phyloP scores from a whole-genome alignment of 2,888 invertebrate species.

The Cryptus armator region DNA sequence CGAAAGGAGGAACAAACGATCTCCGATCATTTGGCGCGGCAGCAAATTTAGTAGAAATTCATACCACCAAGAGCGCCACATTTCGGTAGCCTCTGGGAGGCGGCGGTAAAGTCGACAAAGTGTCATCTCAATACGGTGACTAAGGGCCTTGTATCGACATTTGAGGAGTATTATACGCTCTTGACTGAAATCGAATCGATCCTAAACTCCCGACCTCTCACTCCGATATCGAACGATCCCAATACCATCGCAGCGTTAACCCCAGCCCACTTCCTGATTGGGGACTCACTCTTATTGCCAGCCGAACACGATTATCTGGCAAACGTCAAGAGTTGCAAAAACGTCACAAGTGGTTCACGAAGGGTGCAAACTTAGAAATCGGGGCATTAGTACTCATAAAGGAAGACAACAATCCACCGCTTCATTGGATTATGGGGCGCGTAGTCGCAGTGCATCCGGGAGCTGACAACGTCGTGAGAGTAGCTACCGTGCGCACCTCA shows the following conservation, averaged over 20 bases:
- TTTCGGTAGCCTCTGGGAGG: conserved; percentile 33
- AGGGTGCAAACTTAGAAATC: conserved; percentile 64
- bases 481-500: conserved; percentile 74
- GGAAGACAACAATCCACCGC: conserved; percentile 75
- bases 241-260: conserved; percentile 40
- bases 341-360: conserved; percentile 56
- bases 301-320: conserved; percentile 45
- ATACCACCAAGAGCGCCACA: too few species aligned
- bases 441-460: conserved; percentile 75
- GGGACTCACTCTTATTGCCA: conserved; percentile 52
- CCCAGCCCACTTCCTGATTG: conserved; percentile 54
- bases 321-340: conserved; percentile 60
- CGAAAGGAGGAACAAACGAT: too few species aligned
- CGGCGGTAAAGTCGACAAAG: conserved; percentile 18
- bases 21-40: too few species aligned
- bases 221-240: conserved; percentile 38
- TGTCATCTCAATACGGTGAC: conserved; percentile 11
- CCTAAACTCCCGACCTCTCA: conserved; percentile 30
- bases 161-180: conserved; percentile 68
- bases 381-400: conserved; percentile 77
- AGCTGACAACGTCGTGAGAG: conserved; percentile 72
- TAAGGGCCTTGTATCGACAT: conserved; percentile 7
- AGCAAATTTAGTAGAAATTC: too few species aligned
- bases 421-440: conserved; percentile 75
- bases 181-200: conserved; percentile 66